phyloP scores from a whole-genome alignment of 1,140 invertebrate genomes.

The Pseudobourletiella spinata region DNA sequence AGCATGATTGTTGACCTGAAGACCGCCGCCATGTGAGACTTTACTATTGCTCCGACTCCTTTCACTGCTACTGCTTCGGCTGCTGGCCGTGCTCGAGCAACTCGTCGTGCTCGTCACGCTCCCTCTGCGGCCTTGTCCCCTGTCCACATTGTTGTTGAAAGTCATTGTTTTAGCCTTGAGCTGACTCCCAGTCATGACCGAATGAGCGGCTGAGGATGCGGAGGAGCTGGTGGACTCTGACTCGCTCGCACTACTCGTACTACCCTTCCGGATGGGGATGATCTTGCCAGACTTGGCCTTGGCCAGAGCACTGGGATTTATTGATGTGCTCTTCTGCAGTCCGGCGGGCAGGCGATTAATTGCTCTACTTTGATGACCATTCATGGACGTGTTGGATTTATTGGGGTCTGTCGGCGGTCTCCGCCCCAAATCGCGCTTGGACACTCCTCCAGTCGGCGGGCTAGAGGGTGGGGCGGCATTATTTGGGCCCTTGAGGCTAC shows the following conservation, averaged over 20 bases:
- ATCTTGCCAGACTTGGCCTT: constrained; percentile 28
- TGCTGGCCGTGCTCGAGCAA: constrained; percentile 29
- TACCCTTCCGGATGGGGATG: constrained; percentile 21
- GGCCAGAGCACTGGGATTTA: constrained; percentile 10
- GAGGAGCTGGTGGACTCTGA: constrained; percentile 25
- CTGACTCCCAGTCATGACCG: no score
- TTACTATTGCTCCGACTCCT: constrained; percentile 14
- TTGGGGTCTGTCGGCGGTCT: constrained; percentile 34
- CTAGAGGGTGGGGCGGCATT: constrained; percentile 1
- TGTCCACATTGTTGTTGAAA: constrained; percentile 3
- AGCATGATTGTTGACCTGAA: background rate
- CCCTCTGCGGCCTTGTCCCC: constrained; percentile 21
- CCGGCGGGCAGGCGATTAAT: constrained; percentile 18
- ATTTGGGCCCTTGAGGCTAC: constrained; percentile 4
- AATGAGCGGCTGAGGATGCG: background rate
- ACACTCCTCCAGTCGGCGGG: background rate
- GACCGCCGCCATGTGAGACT: background rate
- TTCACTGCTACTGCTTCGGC: constrained; percentile 31
- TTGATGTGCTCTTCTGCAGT: background rate
- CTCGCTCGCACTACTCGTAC: constrained; percentile 21
- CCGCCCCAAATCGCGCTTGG: constrained; percentile 20
- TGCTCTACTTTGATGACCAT: constrained; percentile 21
- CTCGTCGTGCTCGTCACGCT: constrained; percentile 23
- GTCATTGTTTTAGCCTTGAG: constrained; percentile 3
- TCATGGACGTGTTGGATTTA: constrained; percentile 11